These are phyloP conservation scores for Drosophila putrida DNA, from an alignment of 2,888 invertebrate genomes.

Conservation along the genomic window DNA sequence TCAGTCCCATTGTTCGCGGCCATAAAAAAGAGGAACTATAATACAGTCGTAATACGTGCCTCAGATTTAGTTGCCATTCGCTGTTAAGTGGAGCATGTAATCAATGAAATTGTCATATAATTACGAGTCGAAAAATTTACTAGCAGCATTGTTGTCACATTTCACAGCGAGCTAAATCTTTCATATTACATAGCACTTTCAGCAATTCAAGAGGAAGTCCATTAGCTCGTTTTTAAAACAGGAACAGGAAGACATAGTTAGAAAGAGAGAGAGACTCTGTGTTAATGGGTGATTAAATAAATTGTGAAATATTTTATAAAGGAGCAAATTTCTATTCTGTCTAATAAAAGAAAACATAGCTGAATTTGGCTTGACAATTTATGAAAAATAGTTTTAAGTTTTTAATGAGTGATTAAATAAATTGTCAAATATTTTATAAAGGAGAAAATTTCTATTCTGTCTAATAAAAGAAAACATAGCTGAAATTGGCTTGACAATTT, in stretches of 20 bases:
- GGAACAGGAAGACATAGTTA: not conserved
- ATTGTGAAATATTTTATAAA: not conserved
- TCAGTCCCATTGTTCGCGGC: constrained; percentile 57
- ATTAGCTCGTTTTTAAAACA: constrained; percentile 24
- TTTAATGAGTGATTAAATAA: too few species aligned
- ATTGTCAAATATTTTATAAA: too few species aligned
- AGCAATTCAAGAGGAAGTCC: constrained; percentile 35
- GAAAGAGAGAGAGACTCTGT: not conserved
- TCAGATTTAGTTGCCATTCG: constrained; percentile 61
- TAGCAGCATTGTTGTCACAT: constrained; percentile 40
- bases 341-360: too few species aligned
- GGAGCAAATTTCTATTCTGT: too few species aligned
- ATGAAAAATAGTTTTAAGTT: too few species aligned
- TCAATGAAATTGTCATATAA: constrained; percentile 73
- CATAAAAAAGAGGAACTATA: constrained; percentile 39
- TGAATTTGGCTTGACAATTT: too few species aligned
- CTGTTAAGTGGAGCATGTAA: constrained; percentile 56
- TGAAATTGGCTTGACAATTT: too few species aligned
- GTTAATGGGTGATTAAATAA: not conserved
- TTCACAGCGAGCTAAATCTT: constrained; percentile 12
- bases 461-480: too few species aligned
- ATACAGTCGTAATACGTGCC: constrained; percentile 66
- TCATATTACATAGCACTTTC: constrained; percentile 9
- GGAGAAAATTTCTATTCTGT: too few species aligned
- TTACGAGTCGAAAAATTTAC: constrained; percentile 45